Percentiles rank a stretch among this genome's conserved stretches.
These are phyloP conservation scores for Heliconius nattereri DNA, from an alignment of 1,140 invertebrate species.

Conservation along the genomic window DNA sequence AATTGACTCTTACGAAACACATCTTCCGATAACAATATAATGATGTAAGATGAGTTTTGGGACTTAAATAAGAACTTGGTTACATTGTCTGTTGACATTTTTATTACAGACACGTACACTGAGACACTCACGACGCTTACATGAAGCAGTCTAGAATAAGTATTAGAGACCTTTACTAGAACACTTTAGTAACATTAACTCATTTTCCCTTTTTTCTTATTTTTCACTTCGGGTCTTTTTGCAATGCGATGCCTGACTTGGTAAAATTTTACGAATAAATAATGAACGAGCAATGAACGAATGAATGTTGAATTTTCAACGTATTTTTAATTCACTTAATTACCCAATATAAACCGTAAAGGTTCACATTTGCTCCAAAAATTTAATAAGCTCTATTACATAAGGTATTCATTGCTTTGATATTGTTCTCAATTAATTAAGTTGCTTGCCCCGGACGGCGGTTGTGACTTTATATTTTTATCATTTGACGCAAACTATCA, in stretches of 20 bases:
- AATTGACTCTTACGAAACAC: too few relatives aligned
- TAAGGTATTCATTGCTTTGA: conserved; percentile 41
- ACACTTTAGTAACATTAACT: neutral
- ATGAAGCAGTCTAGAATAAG: neutral
- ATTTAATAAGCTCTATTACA: neutral
- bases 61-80: neutral
- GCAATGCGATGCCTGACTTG: neutral
- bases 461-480: conserved; percentile 57
- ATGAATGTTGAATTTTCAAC: neutral
- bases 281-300: neutral
- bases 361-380: too few relatives aligned
- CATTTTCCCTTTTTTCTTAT: neutral
- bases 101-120: neutral
- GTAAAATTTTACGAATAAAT: neutral
- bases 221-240: neutral
- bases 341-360: too few relatives aligned
- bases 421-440: conserved; percentile 64
- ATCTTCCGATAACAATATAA: neutral
- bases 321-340: neutral
- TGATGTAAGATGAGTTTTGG: neutral
- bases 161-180: neutral
- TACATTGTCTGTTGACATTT: neutral
- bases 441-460: conserved; percentile 57
- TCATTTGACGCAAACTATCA: conserved; percentile 61
- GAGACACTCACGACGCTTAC: neutral